Percentiles rank a stretch among this genome's conserved stretches.
Conservation (phyloP, 2,888 invertebrate genomes). For the Scaptomyza flava region DNA sequence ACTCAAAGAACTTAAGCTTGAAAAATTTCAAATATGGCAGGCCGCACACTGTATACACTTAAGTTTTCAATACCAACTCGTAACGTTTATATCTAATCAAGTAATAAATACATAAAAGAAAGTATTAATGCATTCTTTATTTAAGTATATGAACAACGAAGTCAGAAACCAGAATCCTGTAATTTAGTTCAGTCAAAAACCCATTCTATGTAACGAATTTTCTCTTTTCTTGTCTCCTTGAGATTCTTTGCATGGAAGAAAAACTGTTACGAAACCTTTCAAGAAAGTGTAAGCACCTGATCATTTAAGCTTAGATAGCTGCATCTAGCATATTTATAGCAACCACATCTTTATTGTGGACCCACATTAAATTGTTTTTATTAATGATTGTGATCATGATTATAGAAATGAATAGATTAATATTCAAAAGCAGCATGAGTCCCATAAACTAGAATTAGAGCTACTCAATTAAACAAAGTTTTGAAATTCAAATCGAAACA, state of each 20-base stretch:
- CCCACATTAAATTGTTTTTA: slow-evolving; percentile 67
- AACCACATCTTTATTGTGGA: slow-evolving; percentile 22
- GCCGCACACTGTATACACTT: background rate
- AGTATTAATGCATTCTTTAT: too few species aligned
- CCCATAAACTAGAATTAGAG: slow-evolving; percentile 7
- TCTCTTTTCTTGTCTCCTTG: too few species aligned
- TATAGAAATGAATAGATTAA: slow-evolving; percentile 63
- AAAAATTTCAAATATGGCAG: background rate
- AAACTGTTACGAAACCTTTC: background rate
- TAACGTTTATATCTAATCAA: too few species aligned
- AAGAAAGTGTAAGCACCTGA: background rate
- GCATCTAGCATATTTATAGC: background rate
- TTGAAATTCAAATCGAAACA: slow-evolving; percentile 61
- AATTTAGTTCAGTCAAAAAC: too few species aligned
- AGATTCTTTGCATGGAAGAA: too few species aligned
- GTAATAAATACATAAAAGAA: too few species aligned
- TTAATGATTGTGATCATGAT: slow-evolving; percentile 67
- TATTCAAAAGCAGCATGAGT: slow-evolving; percentile 20
- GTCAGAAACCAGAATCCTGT: too few species aligned
- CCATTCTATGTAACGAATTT: too few species aligned
- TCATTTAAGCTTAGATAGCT: background rate
- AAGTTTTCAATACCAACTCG: too few species aligned
- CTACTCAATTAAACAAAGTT: slow-evolving; percentile 25
- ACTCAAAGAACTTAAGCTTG: too few species aligned
- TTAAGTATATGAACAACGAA: too few species aligned